Base-by-base conservation (phyloP, 2,113 vertebrate genomes). In the Antidorcas marsupialis region DNA sequence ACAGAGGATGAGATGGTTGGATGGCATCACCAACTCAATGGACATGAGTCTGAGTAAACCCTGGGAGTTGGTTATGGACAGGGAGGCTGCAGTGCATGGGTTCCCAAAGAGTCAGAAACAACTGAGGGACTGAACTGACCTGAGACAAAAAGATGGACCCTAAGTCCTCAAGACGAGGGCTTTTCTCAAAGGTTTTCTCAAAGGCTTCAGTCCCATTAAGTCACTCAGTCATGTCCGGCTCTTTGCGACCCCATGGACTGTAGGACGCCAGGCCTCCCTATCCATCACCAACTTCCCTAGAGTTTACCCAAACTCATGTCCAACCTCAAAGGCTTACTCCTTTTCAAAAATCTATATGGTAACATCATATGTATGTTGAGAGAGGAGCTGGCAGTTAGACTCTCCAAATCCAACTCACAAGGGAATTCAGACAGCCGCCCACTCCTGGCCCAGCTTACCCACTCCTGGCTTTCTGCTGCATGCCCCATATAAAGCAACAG, bases 401-500 rank as follows among this genome's bases (percentile, higher is more conserved):
- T 87, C 43, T 89, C 55, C 84, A 47, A 81, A n/a, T 33, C 76
- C 6, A 2, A 45, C 84, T 96, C 67, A 39, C 21, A 25, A 82
- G 84, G 52, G 45, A 87, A 52, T 62, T 96, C 87, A 36, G n/a
- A 64, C 39, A 87, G 17, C 74, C 15, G 3, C 57, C 87, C 71
- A 59, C 5, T 1, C n/a, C 74, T 97, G 95, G 79, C 90, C 62
- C 60, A 27, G 10, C 25, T 82, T 95, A 88, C 71, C 43, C 25
- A 8, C 6, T 14, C 9, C 64, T 96, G 95, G 83, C 94, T 95
- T 95, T 92, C 30, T 96, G 67, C 86, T 97, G 50, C 52, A 87
- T 67, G 78, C 87, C 59, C 89, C 95, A 62, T 84, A 91, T 47
- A 95, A 95, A 84, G 90, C 79, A 88, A 47, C 96, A 97, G 94